Evolutionary conservation across 2,113 vertebrate species (phyloP).

Genomic region (Esox niger): DNA sequence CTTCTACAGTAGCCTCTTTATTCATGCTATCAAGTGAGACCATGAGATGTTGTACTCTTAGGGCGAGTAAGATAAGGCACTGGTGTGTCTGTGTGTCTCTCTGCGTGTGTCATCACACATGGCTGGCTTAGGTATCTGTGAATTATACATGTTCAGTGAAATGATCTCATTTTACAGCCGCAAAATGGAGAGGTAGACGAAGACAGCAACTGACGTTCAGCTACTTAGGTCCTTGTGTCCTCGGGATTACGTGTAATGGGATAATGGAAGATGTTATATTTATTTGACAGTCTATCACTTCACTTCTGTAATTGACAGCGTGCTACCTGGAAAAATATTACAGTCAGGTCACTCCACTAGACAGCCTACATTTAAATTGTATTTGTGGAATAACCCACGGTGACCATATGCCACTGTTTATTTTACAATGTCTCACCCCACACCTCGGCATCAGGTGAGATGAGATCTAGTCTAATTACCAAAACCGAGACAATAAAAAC

Average conservation of each 20-base stretch:
- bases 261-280: constrained; percentile 38
- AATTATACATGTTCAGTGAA: constrained; percentile 76
- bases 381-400: not conserved
- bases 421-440: not conserved
- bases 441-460: not conserved
- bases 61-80: not conserved
- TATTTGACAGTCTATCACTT: not conserved
- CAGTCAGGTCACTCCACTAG: not conserved
- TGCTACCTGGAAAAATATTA: not conserved
- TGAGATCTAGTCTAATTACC: not conserved
- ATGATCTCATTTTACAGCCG: constrained; percentile 73
- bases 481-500: not conserved
- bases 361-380: not conserved
- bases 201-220: constrained; percentile 53
- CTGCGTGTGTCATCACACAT: constrained; percentile 60
- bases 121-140: constrained; percentile 58
- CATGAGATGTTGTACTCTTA: not conserved
- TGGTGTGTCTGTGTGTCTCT: constrained; percentile 4
- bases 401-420: not conserved
- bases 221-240: constrained; percentile 45
- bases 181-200: constrained; percentile 61
- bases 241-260: constrained; percentile 39
- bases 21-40: no score
- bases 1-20: no score
- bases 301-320: not conserved